Evolutionary conservation across 1,140 invertebrate genomes (phyloP), one percentile per base, ranked within the genome.

Genomic region (Diachasma alloeum): DNA sequence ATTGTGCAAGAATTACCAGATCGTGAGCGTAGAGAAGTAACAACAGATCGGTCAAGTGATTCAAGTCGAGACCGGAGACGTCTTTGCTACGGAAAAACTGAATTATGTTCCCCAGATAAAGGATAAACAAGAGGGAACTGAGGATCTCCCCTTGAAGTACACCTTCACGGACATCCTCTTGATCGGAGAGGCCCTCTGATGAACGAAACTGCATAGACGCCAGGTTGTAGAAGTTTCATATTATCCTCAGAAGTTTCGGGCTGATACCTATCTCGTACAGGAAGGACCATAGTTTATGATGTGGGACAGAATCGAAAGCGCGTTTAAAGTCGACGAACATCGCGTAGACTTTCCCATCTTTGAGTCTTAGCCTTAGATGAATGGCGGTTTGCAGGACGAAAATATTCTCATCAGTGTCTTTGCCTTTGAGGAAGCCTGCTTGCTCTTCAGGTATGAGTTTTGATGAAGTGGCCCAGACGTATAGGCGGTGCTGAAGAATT

Each of bases 1-100:
- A 63, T 19, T 80, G 36, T 2, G 74, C 79, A 0, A 80, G 37
- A 0, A 82, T 46, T 8, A 53, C 70, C 37, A 78, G 9, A 46
- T 80, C 80, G 44, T 81, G 72, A 10, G 74, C 80, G 19, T 79
- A 81, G 10, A 78, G 71, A 5, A 81, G 37, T 0, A 81, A n/a
- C 17, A 77, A 3, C 9, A 79, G 39, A 24, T 81, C 74, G n/a
- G 4, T 36, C 5, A 73, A 4, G 26, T 22, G 56, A 36, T 31
- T 56, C n/a, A 73, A 10, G 11, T 24, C 53, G 3, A 56, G 19
- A 22, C 26, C 72, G n/a, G n/a, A 53, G n/a, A n/a, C n/a, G n/a
- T 8, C 46, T 22, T 13, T 59, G 10, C 37, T 36, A 26, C 9
- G 48, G 26, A 19, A 19, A 36, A 59, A 56, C 17, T 17, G 37